Evolutionary conservation across 2,888 invertebrate species (phyloP).

Genomic region (Drosophila atripex): DNA sequence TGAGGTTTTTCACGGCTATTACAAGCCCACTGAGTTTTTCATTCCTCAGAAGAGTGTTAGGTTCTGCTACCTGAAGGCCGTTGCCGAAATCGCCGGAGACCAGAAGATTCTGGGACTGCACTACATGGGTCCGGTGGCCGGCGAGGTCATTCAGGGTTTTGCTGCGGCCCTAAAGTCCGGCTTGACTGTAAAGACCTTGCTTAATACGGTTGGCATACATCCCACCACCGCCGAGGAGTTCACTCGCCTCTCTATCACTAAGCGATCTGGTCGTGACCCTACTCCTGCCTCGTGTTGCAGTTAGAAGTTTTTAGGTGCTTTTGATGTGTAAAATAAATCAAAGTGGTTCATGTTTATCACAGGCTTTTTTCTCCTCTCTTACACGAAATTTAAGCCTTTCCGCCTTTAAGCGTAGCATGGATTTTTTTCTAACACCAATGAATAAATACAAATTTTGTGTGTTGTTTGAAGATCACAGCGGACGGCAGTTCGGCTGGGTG

Average conservation of each 20-base stretch:
- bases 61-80: conserved; percentile 95
- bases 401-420: too few species aligned
- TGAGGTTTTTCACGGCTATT: conserved; percentile 96
- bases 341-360: neutral
- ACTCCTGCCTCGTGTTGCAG: conserved; percentile 97
- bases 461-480: too few species aligned
- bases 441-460: too few species aligned
- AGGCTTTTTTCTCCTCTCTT: neutral
- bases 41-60: conserved; percentile 93
- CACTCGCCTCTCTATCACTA: conserved; percentile 94
- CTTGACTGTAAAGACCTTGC: conserved; percentile 90
- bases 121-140: conserved; percentile 94
- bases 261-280: conserved; percentile 94
- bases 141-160: conserved; percentile 97
- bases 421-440: too few species aligned
- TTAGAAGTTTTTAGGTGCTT: conserved; percentile 85
- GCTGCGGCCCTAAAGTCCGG: conserved; percentile 93
- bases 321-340: neutral
- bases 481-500: too few species aligned
- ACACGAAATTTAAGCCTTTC: too few species aligned
- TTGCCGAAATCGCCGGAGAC: conserved; percentile 87
- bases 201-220: conserved; percentile 94
- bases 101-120: conserved; percentile 94
- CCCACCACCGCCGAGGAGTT: conserved; percentile 96
- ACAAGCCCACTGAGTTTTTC: conserved; percentile 97